Base-by-base conservation (phyloP, 2,888 invertebrate species). In the Orthosia gracilis region DNA sequence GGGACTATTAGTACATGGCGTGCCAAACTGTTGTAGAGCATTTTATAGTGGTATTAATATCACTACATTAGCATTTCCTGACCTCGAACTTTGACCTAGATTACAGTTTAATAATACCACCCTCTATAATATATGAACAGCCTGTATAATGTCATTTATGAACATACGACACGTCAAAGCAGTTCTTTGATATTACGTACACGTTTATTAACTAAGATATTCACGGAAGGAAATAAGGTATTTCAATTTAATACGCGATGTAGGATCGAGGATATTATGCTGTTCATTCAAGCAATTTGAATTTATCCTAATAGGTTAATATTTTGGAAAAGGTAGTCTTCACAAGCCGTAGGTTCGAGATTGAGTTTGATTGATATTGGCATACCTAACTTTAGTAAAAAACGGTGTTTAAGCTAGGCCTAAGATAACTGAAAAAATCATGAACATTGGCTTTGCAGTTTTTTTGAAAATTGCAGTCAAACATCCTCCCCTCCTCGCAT, bases 61-160 rank as follows among this genome's bases (percentile, higher is more conserved):
- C 58, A 69, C 64, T 69, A 65, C 69, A 76, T 79, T 74, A 76
- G 26, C 45, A 62, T 76, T 78, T 55, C 49, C n/a, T 47, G 59
- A 73, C 85, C 85, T 75, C 85, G 83, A 80, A 73, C 74, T 78
- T 78, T 78, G 69, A 68, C 84, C 84, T 76, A 78, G 62, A 85
- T 87, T 78, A 71, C 63, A 66, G 40, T 65, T 66, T 78, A 71
- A 71, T 68, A 73, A 69, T 74, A 75, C 40, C 7, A 40, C 0
- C 9, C 40, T 9, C 40, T 40, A 40, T 40, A 40, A 40, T 40
- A 40, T 40, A 40, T 40, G 40, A 52, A 69, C 70, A 55, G 11
- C 31, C 26, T 73, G 18, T 67, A 69, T 59, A 67, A 65, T 64
- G 17, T 18, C n/a, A 3, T 55, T 18, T 26, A 74, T 45, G 15